Percentiles rank a stretch among this genome's conserved stretches.
phyloP scores from a whole-genome alignment of 2,113 vertebrate species.

The Mellivora capensis region DNA sequence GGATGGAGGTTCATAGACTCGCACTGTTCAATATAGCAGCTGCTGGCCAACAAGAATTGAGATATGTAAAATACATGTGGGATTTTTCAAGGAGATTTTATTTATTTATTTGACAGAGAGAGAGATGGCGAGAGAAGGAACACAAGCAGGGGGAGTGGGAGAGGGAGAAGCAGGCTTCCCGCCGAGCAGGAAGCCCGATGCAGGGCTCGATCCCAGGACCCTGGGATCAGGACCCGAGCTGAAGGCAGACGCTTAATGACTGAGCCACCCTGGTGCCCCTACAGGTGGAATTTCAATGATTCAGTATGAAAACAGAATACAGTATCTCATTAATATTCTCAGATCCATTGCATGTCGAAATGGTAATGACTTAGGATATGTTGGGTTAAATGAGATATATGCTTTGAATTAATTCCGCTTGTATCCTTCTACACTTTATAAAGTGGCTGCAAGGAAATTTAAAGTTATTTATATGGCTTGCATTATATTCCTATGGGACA shows the following conservation, averaged over 20 bases:
- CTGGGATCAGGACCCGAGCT: no score
- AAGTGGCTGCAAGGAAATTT: background rate
- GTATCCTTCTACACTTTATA: slow-evolving; percentile 3
- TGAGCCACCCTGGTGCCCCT: no score
- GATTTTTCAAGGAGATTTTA: no score
- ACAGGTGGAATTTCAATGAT: background rate
- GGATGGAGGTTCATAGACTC: background rate
- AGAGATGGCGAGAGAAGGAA: no score
- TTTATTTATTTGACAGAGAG: no score
- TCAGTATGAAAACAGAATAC: background rate
- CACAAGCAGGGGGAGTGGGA: no score
- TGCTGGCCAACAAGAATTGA: background rate
- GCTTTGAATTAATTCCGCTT: background rate
- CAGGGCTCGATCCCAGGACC: no score
- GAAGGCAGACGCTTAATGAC: no score
- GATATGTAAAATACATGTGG: background rate
- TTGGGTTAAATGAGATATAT: background rate
- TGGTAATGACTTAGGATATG: background rate
- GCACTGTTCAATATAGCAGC: background rate
- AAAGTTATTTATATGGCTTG: background rate
- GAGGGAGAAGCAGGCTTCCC: no score
- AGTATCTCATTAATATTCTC: background rate
- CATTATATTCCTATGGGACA: background rate
- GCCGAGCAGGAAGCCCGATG: no score
- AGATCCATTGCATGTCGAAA: background rate